Base-by-base conservation (phyloP, 2,797 vertebrate species). In the Phoeniculus purpureus region DNA sequence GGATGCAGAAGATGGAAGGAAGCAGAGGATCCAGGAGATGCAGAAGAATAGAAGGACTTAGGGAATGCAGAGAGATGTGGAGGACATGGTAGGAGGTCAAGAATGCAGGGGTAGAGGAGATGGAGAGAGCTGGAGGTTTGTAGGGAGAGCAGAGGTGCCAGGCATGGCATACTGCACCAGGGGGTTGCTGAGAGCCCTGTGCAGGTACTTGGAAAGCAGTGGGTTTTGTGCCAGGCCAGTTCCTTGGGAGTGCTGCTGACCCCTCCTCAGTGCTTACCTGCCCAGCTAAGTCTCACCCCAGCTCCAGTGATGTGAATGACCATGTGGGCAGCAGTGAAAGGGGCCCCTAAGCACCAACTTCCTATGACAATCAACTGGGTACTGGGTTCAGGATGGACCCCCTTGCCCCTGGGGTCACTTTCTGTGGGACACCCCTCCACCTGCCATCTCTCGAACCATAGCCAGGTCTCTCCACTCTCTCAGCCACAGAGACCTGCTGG, bases 401-500 rank as follows among this genome's bases (percentile, higher is more conserved):
- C 29, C 34, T 88, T 81, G 75, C 64, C 26, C 26, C 37, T 34
- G 22, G 56, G 8, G 5, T 48, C 32, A n/a, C 32, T 60, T 81
- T 59, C 62, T 47, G 15, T 13, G 17, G 26, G 26, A 55, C 6
- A 2, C 19, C 40, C 21, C 45, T 40, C 8, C 50, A 31, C 7
- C 13, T 62, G 1, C 61, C 10, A 3, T 26, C 18, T 60, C 50
- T 81, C 3, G 1, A 45, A 21, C 17, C 17, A 9, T 0, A 2
- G 52, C 25, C 52, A 66, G 22, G 15, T 8, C 6, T 12, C 27
- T 85, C 70, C 58, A 54, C 54, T 88, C 54, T 29, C 17, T 47
- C 34, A 25, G 48, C 40, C 0, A 0, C 31, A 34, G 29, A 17
- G 15, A 67, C 23, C 29, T 7, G 1, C 45, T 51, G 56, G 27